A percentile compares a stretch with the other conserved stretches of the same genome.
Conservation (phyloP, 2,797 vertebrate species). For the Ctenochaetus hawaiiensis region DNA sequence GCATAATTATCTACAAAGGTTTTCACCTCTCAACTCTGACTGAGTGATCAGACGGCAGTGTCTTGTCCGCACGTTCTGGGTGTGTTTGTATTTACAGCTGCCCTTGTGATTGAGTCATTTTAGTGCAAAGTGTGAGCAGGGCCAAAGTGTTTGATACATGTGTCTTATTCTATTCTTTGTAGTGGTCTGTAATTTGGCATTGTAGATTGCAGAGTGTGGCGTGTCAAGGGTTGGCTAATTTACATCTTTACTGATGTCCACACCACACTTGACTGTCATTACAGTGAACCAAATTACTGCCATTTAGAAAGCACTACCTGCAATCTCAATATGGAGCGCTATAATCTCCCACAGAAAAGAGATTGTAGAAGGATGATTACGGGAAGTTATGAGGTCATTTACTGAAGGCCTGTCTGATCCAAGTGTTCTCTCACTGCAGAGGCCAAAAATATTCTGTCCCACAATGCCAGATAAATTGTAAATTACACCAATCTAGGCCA, state of each 20-base stretch:
- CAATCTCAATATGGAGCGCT: conserved; percentile 41
- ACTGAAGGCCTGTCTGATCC: conserved; percentile 20
- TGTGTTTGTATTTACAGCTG: conserved; percentile 36
- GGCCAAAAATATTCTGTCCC: background rate
- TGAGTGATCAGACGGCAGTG: conserved; percentile 13
- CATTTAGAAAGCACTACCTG: conserved; percentile 45
- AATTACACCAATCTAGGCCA: background rate
- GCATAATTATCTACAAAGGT: conserved; percentile 2
- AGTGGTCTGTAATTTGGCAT: conserved; percentile 59
- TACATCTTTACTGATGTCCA: conserved; percentile 47
- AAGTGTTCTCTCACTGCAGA: conserved; percentile 2
- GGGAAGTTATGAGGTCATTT: conserved; percentile 38
- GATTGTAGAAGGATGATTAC: conserved; percentile 25
- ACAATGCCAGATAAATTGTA: background rate
- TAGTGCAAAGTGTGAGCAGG: conserved; percentile 25
- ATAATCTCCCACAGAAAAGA: conserved; percentile 45
- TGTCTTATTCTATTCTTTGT: conserved; percentile 36
- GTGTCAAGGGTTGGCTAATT: conserved; percentile 51
- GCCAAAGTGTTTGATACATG: conserved; percentile 34
- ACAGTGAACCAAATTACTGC: conserved; percentile 44
- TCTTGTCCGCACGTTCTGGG: conserved; percentile 13
- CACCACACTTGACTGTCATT: conserved; percentile 44
- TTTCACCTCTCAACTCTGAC: conserved; percentile 2
- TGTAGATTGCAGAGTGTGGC: conserved; percentile 45
- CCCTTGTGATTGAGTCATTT: conserved; percentile 45